Conservation (phyloP, 2,797 vertebrate genomes). For the Sarcoramphus papa region DNA sequence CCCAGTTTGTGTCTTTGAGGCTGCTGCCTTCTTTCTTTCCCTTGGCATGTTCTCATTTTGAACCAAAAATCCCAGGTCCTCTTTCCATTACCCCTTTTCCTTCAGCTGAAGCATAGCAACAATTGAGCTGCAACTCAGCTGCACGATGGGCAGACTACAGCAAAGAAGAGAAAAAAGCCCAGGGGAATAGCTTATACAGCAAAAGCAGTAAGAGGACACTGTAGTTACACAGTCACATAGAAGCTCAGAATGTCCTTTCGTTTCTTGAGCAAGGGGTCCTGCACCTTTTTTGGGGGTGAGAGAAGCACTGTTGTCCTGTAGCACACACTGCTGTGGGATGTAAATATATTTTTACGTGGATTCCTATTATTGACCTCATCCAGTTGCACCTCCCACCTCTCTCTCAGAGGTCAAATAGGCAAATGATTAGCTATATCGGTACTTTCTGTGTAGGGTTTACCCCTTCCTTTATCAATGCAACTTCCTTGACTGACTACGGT, state of each 20-base stretch:
- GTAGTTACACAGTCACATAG: fast-evolving
- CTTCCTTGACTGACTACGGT: not conserved
- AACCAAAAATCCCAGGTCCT: not conserved
- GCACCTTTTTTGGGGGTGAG: not conserved
- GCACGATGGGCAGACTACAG: not conserved
- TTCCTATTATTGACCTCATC: not conserved
- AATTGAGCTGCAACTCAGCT: not conserved
- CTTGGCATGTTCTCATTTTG: not conserved
- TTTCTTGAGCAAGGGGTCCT: not conserved
- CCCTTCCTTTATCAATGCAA: not conserved
- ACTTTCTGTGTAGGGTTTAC: not conserved
- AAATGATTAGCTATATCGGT: not conserved
- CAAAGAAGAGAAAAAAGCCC: not conserved
- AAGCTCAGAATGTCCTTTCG: not conserved
- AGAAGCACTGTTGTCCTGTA: not conserved
- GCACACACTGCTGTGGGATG: not conserved
- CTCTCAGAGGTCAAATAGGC: not conserved
- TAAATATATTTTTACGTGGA: not conserved
- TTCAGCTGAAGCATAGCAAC: not conserved
- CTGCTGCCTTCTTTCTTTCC: not conserved
- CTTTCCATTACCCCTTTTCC: not conserved
- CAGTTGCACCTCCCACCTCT: not conserved
- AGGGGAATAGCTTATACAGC: not conserved
- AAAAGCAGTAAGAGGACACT: not conserved
- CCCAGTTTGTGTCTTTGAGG: not conserved